These are phyloP conservation scores for Ifrita kowaldi DNA, from an alignment of 2,113 vertebrate species.

Conservation along the genomic window DNA sequence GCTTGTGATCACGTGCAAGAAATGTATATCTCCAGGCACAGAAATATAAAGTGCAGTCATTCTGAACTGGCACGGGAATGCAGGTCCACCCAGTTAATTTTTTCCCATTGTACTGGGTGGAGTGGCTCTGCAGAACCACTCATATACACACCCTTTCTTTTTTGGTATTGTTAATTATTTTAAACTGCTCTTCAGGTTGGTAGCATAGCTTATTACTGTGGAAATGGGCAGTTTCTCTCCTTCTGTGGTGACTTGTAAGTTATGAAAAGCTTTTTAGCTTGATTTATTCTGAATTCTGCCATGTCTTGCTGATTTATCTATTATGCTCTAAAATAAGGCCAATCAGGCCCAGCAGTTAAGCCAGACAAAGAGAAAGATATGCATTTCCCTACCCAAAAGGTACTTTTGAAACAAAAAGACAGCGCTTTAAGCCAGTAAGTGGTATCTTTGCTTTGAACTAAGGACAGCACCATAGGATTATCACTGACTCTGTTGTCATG, in stretches of 20 bases:
- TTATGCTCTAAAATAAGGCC: conserved; percentile 32
- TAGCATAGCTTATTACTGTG: conserved; percentile 13
- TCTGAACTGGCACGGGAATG: not conserved
- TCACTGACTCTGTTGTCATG: not conserved
- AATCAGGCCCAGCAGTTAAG: conserved; percentile 44
- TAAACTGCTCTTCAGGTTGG: conserved; percentile 15
- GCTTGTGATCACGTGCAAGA: not conserved
- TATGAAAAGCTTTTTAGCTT: conserved; percentile 35
- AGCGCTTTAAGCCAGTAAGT: not conserved
- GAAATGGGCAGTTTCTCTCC: conserved; percentile 17
- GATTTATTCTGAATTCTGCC: conserved; percentile 26
- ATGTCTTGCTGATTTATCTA: conserved; percentile 37
- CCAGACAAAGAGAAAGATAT: not conserved
- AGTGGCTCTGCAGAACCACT: not conserved
- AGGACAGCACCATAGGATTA: not conserved
- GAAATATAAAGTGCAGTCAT: not conserved
- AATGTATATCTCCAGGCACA: conserved; percentile 23
- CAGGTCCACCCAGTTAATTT: conserved; percentile 43
- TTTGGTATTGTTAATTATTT: conserved; percentile 47
- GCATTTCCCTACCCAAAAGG: conserved; percentile 7
- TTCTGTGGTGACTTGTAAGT: conserved; percentile 3
- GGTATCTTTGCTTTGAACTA: not conserved
- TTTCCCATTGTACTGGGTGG: conserved; percentile 27
- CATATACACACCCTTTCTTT: conserved; percentile 13
- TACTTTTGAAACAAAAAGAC: conserved; percentile 27